phyloP scores from a whole-genome alignment of 2,888 invertebrate species.

The Dorcus parallelipipedus region DNA sequence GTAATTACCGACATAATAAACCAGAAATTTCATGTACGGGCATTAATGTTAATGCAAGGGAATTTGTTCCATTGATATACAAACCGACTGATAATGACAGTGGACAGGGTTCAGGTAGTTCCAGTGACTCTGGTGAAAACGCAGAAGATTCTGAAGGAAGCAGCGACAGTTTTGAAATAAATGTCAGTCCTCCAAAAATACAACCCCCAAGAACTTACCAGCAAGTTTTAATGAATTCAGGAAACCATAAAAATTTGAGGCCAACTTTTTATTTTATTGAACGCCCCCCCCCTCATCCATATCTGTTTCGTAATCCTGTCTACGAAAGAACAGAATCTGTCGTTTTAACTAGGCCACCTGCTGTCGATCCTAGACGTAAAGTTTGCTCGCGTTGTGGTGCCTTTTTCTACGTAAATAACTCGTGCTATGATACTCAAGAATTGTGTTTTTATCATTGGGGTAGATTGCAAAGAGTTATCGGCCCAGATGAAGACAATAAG shows the following conservation, averaged over 20 bases:
- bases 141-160: slow-evolving; percentile 23
- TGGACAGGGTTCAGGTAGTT: slow-evolving; percentile 49
- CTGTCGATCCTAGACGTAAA: slow-evolving; percentile 18
- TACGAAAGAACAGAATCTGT: slow-evolving; percentile 8
- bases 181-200: not conserved
- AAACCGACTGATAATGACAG: slow-evolving; percentile 19
- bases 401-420: slow-evolving; percentile 66
- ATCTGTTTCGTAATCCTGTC: slow-evolving; percentile 1
- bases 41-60: slow-evolving; percentile 66
- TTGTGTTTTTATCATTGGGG: slow-evolving; percentile 90
- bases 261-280: not conserved
- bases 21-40: slow-evolving; percentile 7
- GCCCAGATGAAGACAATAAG: not conserved
- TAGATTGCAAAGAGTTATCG: slow-evolving; percentile 54
- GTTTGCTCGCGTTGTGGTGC: slow-evolving; percentile 71
- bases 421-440: slow-evolving; percentile 69
- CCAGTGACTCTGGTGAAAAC: slow-evolving; percentile 43
- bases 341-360: not conserved
- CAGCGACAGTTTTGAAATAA: slow-evolving; percentile 12
- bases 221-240: slow-evolving; percentile 8
- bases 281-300: not conserved
- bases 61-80: slow-evolving; percentile 56
- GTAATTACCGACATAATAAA: slow-evolving; percentile 10
- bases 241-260: not conserved
- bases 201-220: slow-evolving; percentile 8